phyloP scores from a whole-genome alignment of 2,113 vertebrate species.

The Cettia cetti region DNA sequence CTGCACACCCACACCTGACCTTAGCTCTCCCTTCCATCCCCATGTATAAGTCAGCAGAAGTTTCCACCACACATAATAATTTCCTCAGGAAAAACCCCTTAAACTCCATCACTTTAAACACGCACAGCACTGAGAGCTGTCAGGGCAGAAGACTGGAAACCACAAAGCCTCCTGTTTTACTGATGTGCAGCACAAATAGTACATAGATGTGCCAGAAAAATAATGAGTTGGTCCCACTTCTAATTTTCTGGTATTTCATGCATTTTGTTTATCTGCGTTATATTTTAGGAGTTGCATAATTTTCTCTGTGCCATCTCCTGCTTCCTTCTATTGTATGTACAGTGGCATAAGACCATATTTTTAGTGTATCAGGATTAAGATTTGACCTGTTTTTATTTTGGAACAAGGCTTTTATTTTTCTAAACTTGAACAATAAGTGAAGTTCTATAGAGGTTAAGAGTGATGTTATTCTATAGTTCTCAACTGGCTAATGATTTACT shows the following conservation, averaged over 20 bases:
- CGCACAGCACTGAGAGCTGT: background rate
- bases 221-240: background rate
- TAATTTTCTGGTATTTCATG: background rate
- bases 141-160: background rate
- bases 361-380: background rate
- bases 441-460: background rate
- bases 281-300: background rate
- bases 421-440: background rate
- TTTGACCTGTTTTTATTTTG: background rate
- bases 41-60: background rate
- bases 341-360: background rate
- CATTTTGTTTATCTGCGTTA: background rate
- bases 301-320: background rate
- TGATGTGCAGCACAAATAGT: background rate
- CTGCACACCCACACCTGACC: background rate
- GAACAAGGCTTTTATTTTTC: background rate
- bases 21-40: background rate
- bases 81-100: background rate
- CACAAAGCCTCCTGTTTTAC: background rate
- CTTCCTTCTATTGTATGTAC: background rate
- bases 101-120: background rate
- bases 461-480: background rate
- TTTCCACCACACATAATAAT: background rate
- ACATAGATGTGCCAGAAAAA: background rate
- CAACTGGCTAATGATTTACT: background rate